Percentiles rank a stretch among this genome's conserved stretches.
phyloP scores from a whole-genome alignment of 2,888 invertebrate genomes.

The Heliconius charithonia region DNA sequence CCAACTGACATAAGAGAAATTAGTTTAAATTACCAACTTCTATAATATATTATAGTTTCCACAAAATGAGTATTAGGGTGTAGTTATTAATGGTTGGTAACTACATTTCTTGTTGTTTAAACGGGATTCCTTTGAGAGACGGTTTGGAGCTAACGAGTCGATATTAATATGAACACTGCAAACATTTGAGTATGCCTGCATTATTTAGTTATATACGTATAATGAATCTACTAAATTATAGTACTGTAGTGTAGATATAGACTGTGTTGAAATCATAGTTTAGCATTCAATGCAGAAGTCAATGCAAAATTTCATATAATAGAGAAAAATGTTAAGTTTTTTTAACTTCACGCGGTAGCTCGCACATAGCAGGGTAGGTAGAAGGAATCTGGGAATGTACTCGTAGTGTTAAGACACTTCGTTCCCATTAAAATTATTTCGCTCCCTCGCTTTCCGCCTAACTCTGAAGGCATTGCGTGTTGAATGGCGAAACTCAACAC shows the following conservation, averaged over 20 bases:
- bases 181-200: conserved; percentile 34
- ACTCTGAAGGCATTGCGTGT: no score
- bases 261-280: no score
- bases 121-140: conserved; percentile 44
- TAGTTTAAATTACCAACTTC: conserved; percentile 21
- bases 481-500: no score
- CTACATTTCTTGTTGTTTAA: conserved; percentile 48
- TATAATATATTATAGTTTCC: conserved; percentile 17
- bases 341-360: no score
- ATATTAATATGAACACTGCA: conserved; percentile 35
- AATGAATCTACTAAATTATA: background rate
- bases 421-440: no score
- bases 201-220: background rate
- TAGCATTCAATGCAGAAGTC: background rate
- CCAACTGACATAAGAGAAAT: background rate
- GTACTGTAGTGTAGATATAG: background rate
- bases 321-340: no score
- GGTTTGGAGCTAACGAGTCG: conserved; percentile 36
- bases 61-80: conserved; percentile 23
- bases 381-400: no score
- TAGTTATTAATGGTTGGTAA: conserved; percentile 34
- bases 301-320: background rate
- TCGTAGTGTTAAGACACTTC: no score
- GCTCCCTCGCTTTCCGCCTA: no score
- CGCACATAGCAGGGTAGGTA: no score